These are phyloP conservation scores for Eulimnadia texana DNA, from an alignment of 1,140 invertebrate species.

Conservation along the genomic window DNA sequence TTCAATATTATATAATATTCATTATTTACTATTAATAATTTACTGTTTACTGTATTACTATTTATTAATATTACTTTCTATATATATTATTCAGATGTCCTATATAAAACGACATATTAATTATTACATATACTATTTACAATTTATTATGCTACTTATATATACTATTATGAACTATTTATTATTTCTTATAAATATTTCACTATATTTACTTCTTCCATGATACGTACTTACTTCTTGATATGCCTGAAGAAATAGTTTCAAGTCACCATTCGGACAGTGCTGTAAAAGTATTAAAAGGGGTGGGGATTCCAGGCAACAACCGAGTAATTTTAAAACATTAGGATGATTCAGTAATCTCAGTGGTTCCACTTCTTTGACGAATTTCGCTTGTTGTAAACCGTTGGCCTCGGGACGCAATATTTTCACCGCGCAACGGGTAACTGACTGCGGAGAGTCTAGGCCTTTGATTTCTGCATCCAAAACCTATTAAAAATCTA, in stretches of 20 bases:
- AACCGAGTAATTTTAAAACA: conserved; percentile 40
- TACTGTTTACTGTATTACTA: too few relatives aligned
- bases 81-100: too few relatives aligned
- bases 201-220: too few relatives aligned
- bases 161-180: too few relatives aligned
- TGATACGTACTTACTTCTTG: neutral
- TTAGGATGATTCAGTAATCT: conserved; percentile 47
- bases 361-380: conserved; percentile 52
- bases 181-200: too few relatives aligned
- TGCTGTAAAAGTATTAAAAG: conserved; percentile 48
- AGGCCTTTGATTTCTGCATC: conserved; percentile 50
- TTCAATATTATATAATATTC: too few relatives aligned
- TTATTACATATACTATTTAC: too few relatives aligned
- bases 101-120: too few relatives aligned
- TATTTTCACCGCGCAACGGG: conserved; percentile 43
- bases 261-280: conserved; percentile 30
- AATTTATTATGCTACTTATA: too few relatives aligned
- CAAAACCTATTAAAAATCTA: conserved; percentile 39
- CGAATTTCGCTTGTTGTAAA: conserved; percentile 49
- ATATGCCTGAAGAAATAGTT: conserved; percentile 2
- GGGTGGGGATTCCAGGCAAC: conserved; percentile 46
- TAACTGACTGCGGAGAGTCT: conserved; percentile 23
- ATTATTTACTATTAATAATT: too few relatives aligned
- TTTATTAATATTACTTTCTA: too few relatives aligned
- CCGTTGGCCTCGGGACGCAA: conserved; percentile 51